Evolutionary conservation across 2,113 vertebrate genomes (phyloP).

Genomic region (Ceyx margarethae): DNA sequence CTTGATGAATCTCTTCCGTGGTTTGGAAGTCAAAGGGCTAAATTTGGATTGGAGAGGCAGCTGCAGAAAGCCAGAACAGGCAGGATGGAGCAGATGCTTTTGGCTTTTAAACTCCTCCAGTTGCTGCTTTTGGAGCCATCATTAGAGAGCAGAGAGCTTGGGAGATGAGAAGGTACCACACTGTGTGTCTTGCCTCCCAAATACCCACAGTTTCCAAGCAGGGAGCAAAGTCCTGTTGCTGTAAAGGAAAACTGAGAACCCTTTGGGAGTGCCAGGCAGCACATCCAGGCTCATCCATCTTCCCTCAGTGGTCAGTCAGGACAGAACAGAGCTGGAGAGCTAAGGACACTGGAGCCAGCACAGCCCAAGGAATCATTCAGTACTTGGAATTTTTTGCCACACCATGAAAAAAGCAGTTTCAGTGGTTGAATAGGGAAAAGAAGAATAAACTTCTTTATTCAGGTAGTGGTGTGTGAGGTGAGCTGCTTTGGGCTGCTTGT

Average conservation of each 20-base stretch:
- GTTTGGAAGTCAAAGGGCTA: neutral
- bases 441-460: neutral
- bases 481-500: neutral
- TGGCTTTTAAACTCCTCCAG: neutral
- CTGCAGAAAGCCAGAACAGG: constrained; percentile 10
- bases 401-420: neutral
- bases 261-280: neutral
- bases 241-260: neutral
- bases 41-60: constrained; percentile 10
- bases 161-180: neutral
- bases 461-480: neutral
- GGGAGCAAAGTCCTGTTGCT: neutral
- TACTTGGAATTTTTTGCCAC: neutral
- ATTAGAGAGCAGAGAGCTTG: neutral
- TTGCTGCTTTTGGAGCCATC: neutral
- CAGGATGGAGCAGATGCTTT: neutral
- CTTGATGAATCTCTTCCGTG: neutral
- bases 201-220: neutral
- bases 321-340: neutral
- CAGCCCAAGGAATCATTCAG: neutral
- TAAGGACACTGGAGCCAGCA: neutral
- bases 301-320: neutral
- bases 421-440: neutral
- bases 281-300: neutral
- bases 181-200: neutral